Conservation (phyloP, 2,113 vertebrate genomes). For the Otocyon megalotis region DNA sequence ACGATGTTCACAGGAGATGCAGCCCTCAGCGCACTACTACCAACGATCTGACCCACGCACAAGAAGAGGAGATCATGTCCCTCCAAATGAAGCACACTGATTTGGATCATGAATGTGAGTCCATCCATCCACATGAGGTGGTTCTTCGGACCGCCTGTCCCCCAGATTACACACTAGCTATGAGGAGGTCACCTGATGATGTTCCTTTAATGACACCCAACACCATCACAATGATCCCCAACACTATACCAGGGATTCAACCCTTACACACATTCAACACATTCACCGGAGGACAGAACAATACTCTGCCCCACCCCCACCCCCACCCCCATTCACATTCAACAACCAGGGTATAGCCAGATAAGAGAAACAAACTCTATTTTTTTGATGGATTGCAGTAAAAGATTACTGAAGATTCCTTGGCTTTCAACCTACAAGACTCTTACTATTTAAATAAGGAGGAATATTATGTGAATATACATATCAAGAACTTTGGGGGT, state of each 20-base stretch:
- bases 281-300: constrained; percentile 98
- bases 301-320: constrained; percentile 97
- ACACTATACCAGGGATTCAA: constrained; percentile 97
- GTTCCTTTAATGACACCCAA: constrained; percentile 99
- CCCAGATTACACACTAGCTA: constrained; percentile 99
- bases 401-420: constrained; percentile 89
- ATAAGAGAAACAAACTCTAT: constrained; percentile 90
- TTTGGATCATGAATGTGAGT: constrained; percentile 97
- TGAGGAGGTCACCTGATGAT: constrained; percentile 98
- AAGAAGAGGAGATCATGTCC: constrained; percentile 99
- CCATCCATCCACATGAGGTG: constrained; percentile 97
- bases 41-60: constrained; percentile 97
- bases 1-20: constrained; percentile 96
- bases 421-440: constrained; percentile 91
- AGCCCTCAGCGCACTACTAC: constrained; percentile 96
- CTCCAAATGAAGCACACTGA: constrained; percentile 99
- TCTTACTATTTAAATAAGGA: constrained; percentile 92
- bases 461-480: constrained; percentile 92
- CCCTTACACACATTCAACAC: constrained; percentile 98
- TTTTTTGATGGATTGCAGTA: constrained; percentile 92
- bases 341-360: constrained; percentile 99
- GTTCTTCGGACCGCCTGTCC: constrained; percentile 98
- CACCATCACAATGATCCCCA: constrained; percentile 99
- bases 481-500: constrained; percentile 90
- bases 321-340: constrained; percentile 98